These are phyloP conservation scores for Cnemophilus loriae DNA, from an alignment of 2,113 vertebrate species.

Conservation along the genomic window DNA sequence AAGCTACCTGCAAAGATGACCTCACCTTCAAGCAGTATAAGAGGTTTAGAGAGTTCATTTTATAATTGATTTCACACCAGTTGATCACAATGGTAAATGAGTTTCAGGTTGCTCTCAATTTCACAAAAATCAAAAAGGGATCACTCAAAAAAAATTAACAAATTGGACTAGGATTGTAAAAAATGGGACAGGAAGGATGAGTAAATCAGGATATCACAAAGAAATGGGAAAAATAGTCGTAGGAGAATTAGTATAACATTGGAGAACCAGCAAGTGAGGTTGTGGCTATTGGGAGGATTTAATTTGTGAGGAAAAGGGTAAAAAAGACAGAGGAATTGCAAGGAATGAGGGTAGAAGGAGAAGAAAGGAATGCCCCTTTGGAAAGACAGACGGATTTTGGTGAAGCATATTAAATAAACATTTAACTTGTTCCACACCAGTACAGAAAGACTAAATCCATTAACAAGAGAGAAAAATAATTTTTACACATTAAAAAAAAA, in stretches of 20 bases:
- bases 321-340: constrained; percentile 62
- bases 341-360: constrained; percentile 77
- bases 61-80: constrained; percentile 53
- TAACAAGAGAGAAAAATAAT: not conserved
- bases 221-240: constrained; percentile 42
- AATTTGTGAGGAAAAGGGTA: constrained; percentile 62
- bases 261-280: constrained; percentile 54
- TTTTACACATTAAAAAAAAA: not conserved
- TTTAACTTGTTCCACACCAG: constrained; percentile 44
- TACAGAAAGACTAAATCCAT: constrained; percentile 17
- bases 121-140: constrained; percentile 55
- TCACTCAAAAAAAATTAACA: constrained; percentile 22
- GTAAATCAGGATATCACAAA: constrained; percentile 36
- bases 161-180: constrained; percentile 18
- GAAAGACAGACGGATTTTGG: constrained; percentile 37
- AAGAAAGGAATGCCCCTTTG: constrained; percentile 83
- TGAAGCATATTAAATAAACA: constrained; percentile 19
- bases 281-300: constrained; percentile 52
- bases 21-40: constrained; percentile 44
- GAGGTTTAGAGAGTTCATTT: constrained; percentile 23
- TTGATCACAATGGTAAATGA: constrained; percentile 76
- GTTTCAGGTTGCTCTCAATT: constrained; percentile 68
- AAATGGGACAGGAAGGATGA: constrained; percentile 34
- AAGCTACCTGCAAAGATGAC: not conserved
- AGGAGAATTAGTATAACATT: constrained; percentile 71